Percentiles rank a stretch among this genome's conserved stretches.
Evolutionary conservation across 2,113 vertebrate genomes (phyloP).

Genomic region (Dermatemys mawii): DNA sequence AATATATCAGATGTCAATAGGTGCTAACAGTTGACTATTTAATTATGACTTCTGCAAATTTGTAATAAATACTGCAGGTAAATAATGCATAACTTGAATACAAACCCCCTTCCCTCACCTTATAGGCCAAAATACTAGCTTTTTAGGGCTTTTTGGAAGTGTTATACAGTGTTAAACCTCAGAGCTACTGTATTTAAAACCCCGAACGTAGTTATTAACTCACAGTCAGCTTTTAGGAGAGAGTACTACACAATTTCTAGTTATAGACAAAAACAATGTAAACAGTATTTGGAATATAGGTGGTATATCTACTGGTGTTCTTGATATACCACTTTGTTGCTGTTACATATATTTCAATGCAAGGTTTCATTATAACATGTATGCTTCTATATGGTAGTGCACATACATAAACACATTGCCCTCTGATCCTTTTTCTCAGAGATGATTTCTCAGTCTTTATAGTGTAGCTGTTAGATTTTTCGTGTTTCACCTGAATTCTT

Average conservation of each 20-base stretch:
- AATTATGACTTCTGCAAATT: not conserved
- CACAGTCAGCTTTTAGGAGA: not conserved
- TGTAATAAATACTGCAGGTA: not conserved
- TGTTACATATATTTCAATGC: not conserved
- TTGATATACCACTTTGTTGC: not conserved
- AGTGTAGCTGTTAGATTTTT: not conserved
- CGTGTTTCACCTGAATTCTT: not conserved
- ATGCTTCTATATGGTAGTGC: not conserved
- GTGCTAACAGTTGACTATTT: not conserved
- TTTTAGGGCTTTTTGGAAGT: not conserved
- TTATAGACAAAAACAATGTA: not conserved
- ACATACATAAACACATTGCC: not conserved
- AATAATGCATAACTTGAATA: not conserved
- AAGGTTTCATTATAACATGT: not conserved
- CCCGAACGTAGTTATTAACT: not conserved
- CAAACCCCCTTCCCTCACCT: not conserved
- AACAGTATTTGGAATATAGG: not conserved
- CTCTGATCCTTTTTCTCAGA: not conserved
- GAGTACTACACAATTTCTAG: not conserved
- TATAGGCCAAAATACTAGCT: not conserved
- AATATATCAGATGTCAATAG: not conserved
- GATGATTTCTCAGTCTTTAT: constrained; percentile 12
- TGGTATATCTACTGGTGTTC: not conserved
- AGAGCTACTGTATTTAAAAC: not conserved
- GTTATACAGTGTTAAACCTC: not conserved